These are phyloP conservation scores for Parapristionchus giblindavisi DNA, from an alignment of 2,888 invertebrate species.

Conservation along the genomic window DNA sequence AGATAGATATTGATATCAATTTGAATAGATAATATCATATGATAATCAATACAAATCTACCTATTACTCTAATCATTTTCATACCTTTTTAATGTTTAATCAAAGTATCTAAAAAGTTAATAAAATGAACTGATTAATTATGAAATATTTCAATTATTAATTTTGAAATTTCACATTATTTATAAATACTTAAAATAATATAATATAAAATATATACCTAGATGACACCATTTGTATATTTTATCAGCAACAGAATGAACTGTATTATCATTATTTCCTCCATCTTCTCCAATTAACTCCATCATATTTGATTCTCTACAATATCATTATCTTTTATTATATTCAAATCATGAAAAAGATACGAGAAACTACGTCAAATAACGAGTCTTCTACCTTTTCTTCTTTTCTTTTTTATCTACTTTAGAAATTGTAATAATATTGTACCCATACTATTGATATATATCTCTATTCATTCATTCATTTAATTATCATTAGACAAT, in stretches of 20 bases:
- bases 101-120: too few species aligned
- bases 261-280: slow-evolving; percentile 38
- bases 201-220: slow-evolving; percentile 45
- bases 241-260: slow-evolving; percentile 51
- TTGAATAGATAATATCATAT: not conserved
- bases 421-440: too few species aligned
- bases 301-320: slow-evolving; percentile 16
- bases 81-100: too few species aligned
- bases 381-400: not conserved
- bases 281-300: not conserved
- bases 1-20: not conserved
- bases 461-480: too few species aligned
- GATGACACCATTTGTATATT: slow-evolving; percentile 52
- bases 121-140: too few species aligned
- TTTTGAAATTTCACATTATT: too few species aligned
- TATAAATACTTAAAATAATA: too few species aligned
- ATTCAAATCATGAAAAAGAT: not conserved
- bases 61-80: too few species aligned
- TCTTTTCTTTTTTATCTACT: not conserved
- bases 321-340: not conserved
- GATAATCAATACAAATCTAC: too few species aligned
- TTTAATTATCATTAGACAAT: too few species aligned
- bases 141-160: too few species aligned
- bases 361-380: not conserved
- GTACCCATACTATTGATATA: too few species aligned